phyloP scores from a whole-genome alignment of 2,797 vertebrate genomes.

The Chelon labrosus region DNA sequence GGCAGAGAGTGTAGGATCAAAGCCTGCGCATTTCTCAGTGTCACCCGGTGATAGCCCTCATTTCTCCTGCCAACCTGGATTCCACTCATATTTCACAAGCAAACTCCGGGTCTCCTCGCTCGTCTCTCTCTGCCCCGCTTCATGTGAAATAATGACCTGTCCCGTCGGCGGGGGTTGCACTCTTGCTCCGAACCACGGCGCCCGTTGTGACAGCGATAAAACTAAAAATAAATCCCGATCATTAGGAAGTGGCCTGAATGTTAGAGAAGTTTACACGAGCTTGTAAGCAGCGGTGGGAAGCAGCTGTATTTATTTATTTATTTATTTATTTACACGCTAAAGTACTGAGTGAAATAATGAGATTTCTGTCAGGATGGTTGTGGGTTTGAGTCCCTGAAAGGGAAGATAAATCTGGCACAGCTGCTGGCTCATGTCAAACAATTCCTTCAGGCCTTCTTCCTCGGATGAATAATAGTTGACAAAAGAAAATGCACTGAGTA shows the following conservation, averaged over 20 bases:
- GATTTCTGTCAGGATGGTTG: background rate
- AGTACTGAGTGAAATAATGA: background rate
- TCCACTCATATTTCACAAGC: conserved; percentile 79
- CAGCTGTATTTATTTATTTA: background rate
- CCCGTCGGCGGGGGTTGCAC: conserved; percentile 13
- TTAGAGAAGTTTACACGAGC: conserved; percentile 1
- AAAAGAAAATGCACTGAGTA: conserved; percentile 19
- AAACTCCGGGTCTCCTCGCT: conserved; percentile 54
- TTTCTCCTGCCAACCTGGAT: conserved; percentile 73
- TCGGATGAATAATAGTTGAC: background rate
- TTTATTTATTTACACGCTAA: no score
- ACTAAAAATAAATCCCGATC: conserved; percentile 26
- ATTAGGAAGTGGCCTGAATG: conserved; percentile 6
- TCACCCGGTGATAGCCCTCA: conserved; percentile 60
- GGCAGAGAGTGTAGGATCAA: conserved; percentile 63
- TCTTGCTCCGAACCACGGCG: conserved; percentile 7
- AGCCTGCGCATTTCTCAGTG: conserved; percentile 60
- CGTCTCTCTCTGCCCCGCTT: conserved; percentile 38
- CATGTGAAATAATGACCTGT: conserved; percentile 60
- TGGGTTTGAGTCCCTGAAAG: background rate
- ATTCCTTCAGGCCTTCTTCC: conserved; percentile 9
- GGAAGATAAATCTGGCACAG: background rate
- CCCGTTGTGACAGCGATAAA: conserved; percentile 7
- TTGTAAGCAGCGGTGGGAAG: background rate
- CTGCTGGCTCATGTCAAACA: background rate